A percentile compares a stretch with the other conserved stretches of the same genome.
Evolutionary conservation across 2,888 invertebrate species (phyloP).

Genomic region (Drosophila gaucha): DNA sequence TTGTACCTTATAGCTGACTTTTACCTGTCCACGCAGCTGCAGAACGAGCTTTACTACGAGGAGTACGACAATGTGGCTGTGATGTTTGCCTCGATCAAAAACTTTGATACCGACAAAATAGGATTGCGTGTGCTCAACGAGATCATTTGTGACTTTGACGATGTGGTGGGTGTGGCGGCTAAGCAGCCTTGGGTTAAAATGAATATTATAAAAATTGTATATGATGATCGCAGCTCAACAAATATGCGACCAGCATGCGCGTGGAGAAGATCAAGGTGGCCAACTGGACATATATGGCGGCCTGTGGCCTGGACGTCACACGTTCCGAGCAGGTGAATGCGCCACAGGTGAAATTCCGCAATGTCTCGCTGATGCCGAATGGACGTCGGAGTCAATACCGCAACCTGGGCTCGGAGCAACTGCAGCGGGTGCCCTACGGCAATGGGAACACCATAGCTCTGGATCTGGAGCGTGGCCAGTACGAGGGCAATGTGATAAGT

Average conservation of each 20-base stretch:
- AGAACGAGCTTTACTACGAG: constrained; percentile 93
- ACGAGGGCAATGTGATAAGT: constrained; percentile 67
- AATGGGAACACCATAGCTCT: constrained; percentile 62
- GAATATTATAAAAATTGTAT: too few relatives aligned
- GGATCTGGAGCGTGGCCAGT: constrained; percentile 71
- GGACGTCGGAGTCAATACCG: constrained; percentile 80
- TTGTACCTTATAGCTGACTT: constrained; percentile 90
- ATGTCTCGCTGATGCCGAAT: constrained; percentile 81
- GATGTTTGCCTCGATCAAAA: constrained; percentile 97
- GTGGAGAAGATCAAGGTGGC: constrained; percentile 99
- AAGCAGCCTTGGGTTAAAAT: background rate
- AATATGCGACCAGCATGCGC: constrained; percentile 86
- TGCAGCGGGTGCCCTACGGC: constrained; percentile 63
- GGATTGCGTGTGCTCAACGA: constrained; percentile 92
- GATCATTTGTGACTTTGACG: constrained; percentile 97
- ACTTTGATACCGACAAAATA: constrained; percentile 89
- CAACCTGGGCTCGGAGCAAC: constrained; percentile 45
- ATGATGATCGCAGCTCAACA: constrained; percentile 89
- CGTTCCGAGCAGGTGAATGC: constrained; percentile 86
- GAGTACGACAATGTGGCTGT: constrained; percentile 95
- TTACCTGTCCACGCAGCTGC: constrained; percentile 89
- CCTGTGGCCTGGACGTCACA: constrained; percentile 93
- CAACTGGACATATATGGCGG: constrained; percentile 98
- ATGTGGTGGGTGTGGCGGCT: constrained; percentile 86
- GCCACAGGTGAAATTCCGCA: constrained; percentile 75